phyloP scores from a whole-genome alignment of 1,140 invertebrate species.

The Musca domestica region DNA sequence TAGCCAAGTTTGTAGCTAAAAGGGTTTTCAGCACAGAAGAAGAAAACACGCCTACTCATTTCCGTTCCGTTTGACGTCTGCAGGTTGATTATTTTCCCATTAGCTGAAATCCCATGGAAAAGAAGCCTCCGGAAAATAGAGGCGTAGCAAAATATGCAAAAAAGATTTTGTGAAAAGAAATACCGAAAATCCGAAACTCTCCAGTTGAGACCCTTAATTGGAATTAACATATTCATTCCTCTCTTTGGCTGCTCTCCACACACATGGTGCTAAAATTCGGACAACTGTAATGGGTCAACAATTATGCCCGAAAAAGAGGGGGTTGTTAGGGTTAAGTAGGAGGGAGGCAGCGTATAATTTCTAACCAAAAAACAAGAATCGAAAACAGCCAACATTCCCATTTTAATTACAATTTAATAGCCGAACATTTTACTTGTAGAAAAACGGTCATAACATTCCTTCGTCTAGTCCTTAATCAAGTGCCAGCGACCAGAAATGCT shows the following conservation, averaged over 20 bases:
- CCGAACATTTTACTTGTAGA: constrained; percentile 8
- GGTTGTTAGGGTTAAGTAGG: too few relatives aligned
- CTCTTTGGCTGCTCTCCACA: neutral
- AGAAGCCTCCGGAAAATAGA: constrained; percentile 1
- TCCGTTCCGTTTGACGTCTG: constrained; percentile 2
- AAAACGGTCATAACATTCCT: neutral
- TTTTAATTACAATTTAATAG: constrained; percentile 29
- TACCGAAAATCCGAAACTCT: too few relatives aligned
- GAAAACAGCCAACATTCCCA: constrained; percentile 17
- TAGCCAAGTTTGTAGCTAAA: neutral
- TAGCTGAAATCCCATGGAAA: neutral
- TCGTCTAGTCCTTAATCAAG: neutral
- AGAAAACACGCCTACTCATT: constrained; percentile 15
- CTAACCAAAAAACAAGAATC: neutral
- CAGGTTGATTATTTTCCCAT: constrained; percentile 22
- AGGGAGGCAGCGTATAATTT: too few relatives aligned
- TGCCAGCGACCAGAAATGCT: neutral
- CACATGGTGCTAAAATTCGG: constrained; percentile 1
- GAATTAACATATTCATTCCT: neutral
- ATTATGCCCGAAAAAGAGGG: neutral
- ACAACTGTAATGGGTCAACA: neutral
- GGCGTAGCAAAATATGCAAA: constrained; percentile 20
- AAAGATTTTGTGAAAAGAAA: constrained; percentile 8
- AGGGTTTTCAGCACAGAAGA: constrained; percentile 1
- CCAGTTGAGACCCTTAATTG: too few relatives aligned